Evolutionary conservation across 2,113 vertebrate species (phyloP).

Genomic region (Campylomormyrus tamandua): DNA sequence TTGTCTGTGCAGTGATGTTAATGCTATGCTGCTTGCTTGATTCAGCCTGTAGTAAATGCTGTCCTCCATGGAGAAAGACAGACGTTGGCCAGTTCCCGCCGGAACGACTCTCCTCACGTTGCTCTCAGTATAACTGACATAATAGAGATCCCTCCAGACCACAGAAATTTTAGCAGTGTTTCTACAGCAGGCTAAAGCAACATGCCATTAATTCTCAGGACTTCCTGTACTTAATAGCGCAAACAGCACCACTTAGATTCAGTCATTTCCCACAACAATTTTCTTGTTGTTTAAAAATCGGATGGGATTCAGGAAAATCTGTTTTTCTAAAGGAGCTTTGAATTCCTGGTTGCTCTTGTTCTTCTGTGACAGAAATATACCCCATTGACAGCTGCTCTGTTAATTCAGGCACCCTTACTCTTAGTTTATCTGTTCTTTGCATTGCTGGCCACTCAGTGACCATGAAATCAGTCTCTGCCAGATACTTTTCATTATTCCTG

Average conservation of each 20-base stretch:
- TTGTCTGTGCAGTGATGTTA: background rate
- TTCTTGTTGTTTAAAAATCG: background rate
- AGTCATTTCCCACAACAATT: background rate
- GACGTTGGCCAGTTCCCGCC: background rate
- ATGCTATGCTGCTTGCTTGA: background rate
- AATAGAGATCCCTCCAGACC: background rate
- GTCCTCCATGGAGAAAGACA: background rate
- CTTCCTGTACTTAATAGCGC: background rate
- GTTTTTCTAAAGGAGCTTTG: background rate
- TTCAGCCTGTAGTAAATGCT: background rate
- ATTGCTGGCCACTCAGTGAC: background rate
- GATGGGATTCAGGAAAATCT: background rate
- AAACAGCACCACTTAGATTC: background rate
- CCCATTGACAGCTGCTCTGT: background rate
- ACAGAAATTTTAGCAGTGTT: background rate
- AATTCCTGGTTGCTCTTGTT: background rate
- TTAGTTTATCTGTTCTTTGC: background rate
- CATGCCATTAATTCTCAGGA: background rate
- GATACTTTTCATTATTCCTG: background rate
- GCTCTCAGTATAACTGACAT: constrained; percentile 5
- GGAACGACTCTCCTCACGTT: background rate
- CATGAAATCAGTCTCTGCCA: background rate
- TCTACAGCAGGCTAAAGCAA: background rate
- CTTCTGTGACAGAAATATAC: background rate
- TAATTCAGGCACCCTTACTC: background rate